Base-by-base conservation (phyloP, 2,888 invertebrate species). In the Cheilosia vulpina region DNA sequence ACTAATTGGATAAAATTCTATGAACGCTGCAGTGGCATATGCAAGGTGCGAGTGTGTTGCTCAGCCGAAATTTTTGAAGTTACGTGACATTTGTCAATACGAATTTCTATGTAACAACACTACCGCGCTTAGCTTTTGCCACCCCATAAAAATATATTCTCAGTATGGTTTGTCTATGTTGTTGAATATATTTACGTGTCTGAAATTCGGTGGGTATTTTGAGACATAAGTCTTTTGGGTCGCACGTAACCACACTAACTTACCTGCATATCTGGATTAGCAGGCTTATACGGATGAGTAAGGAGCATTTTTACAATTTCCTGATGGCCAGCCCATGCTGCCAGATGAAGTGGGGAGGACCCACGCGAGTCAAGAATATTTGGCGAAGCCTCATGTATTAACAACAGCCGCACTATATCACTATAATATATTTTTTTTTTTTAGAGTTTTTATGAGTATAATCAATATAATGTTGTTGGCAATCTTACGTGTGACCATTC, bases 291-390 rank as follows among this genome's bases (percentile, higher is more conserved):
- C 77, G 96, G 96, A 92, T 96, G 96, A 53, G 94, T 95, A 75
- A 98, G 94, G 87, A 98, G 94, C 92, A 97, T 94, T 87, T 95
- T 94, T 85, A 98, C 98, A 88, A 98, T 96, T 87, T 97, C 97
- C 52, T 96, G 94, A 92, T 98, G 96, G 19, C 98, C 98, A 69
- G 97, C 97, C 98, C 98, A 98, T 65, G 98, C 97, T 68, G 98
- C 98, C 91, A 98, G 93, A 92, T 98, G 98, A 87, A 98, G 94
- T 41, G 98, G 97, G 38, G 97, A 97, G 45, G 98, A 98, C 19
- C 98, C 98, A 91, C 97, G 96, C 88, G 95, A 95, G 93, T 98
- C 98, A 87, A 96, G 95, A 65, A 97, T 94, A 92, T 98, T 97
- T 87, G 97, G 96, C 34, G 97, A 97, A 15, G 98, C 98, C 87